phyloP scores from a whole-genome alignment of 2,113 vertebrate species.

The Brachypodius melanocephalos region DNA sequence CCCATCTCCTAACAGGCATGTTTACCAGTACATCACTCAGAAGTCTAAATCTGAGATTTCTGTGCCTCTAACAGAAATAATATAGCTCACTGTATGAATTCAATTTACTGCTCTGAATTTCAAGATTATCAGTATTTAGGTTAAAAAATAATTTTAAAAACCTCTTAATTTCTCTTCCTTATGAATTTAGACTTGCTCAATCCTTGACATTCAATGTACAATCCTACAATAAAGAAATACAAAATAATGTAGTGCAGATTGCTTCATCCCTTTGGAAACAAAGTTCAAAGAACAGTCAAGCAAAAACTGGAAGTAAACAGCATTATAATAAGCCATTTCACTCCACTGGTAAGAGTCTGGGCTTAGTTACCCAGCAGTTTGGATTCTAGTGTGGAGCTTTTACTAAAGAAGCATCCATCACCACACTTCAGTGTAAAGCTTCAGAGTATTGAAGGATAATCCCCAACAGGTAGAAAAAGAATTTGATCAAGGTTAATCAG shows the following conservation, averaged over 20 bases:
- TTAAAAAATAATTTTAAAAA: not conserved
- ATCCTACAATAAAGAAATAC: not conserved
- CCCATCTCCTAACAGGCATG: not conserved
- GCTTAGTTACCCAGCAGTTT: not conserved
- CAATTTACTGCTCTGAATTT: not conserved
- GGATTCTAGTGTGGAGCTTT: not conserved
- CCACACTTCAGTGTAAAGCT: not conserved
- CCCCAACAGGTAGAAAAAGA: not conserved
- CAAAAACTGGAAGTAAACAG: not conserved
- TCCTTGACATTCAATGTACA: not conserved
- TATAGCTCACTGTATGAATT: not conserved
- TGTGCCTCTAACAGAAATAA: not conserved
- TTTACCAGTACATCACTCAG: not conserved
- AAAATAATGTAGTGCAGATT: not conserved
- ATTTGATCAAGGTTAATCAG: too few species aligned
- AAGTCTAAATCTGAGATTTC: not conserved
- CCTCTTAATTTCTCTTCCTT: not conserved
- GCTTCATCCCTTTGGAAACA: not conserved
- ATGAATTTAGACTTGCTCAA: not conserved
- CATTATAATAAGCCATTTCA: not conserved
- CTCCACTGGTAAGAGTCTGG: not conserved
- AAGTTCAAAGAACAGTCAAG: not conserved
- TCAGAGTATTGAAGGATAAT: not conserved
- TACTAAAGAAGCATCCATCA: not conserved
- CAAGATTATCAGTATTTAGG: not conserved